Percentiles rank a stretch among this genome's conserved stretches.
Conservation (phyloP, 2,113 vertebrate species). For the Solea solea region DNA sequence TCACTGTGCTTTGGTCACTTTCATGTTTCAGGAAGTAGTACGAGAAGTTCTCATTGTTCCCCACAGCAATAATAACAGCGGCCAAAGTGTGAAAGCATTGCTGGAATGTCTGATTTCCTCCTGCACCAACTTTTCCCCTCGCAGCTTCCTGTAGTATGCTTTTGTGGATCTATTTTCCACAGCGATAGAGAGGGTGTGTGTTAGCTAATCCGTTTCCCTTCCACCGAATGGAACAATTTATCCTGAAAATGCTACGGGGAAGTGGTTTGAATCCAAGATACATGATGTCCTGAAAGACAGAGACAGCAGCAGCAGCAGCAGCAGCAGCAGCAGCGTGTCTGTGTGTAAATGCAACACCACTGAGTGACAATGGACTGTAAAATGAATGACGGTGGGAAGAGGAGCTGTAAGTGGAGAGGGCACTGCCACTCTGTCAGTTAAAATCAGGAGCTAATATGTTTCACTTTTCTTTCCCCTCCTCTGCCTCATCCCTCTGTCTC, state of each 20-base stretch:
- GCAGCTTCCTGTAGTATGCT: constrained; percentile 69
- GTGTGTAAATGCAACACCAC: constrained; percentile 17
- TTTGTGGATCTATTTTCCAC: constrained; percentile 61
- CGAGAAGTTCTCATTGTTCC: constrained; percentile 62
- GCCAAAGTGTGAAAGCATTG: constrained; percentile 72
- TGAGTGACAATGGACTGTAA: constrained; percentile 50
- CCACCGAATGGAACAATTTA: constrained; percentile 56
- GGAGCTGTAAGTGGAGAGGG: constrained; percentile 46
- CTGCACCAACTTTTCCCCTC: constrained; percentile 57
- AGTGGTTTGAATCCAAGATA: constrained; percentile 39
- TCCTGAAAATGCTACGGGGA: constrained; percentile 33
- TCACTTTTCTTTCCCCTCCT: constrained; percentile 79
- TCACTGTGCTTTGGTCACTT: constrained; percentile 53
- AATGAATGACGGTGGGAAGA: constrained; percentile 38
- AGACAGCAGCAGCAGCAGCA: constrained; percentile 25
- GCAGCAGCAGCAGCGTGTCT: constrained; percentile 37
- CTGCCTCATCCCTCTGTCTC: constrained; percentile 68
- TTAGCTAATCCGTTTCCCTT: constrained; percentile 63
- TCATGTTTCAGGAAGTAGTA: constrained; percentile 75
- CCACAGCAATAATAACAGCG: constrained; percentile 56
- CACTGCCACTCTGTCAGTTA: constrained; percentile 73
- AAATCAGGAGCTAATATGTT: constrained; percentile 84
- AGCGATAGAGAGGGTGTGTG: constrained; percentile 72
- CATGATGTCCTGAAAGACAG: constrained; percentile 30
- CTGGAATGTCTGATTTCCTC: constrained; percentile 79